phyloP scores from a whole-genome alignment of 2,888 invertebrate genomes.

The Cheilosia scutellata region DNA sequence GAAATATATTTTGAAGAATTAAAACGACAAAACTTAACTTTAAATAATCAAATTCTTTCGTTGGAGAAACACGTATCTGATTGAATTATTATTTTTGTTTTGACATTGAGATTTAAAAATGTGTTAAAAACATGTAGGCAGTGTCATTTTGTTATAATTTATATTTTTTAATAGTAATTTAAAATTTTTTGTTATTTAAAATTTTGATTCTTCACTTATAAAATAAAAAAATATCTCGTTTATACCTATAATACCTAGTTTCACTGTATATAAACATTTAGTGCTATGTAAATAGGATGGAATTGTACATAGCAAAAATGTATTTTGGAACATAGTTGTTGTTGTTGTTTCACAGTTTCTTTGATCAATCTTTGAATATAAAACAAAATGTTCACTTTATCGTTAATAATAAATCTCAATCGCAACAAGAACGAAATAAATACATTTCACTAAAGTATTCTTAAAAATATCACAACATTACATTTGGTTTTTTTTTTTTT shows the following conservation, averaged over 20 bases:
- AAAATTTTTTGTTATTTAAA: constrained; percentile 11
- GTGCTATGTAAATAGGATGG: constrained; percentile 61
- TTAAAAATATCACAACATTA: constrained; percentile 69
- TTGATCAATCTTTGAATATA: constrained; percentile 2
- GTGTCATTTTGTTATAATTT: constrained; percentile 30
- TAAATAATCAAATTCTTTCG: constrained; percentile 26
- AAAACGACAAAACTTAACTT: constrained; percentile 21
- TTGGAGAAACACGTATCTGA: constrained; percentile 29
- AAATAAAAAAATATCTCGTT: not conserved
- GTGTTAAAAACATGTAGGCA: constrained; percentile 44
- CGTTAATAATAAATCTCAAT: not conserved
- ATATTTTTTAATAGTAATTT: constrained; percentile 3
- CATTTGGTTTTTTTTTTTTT: constrained; percentile 42
- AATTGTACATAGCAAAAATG: constrained; percentile 40
- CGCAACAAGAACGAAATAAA: constrained; percentile 49
- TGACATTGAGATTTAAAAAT: constrained; percentile 39
- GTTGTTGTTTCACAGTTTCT: constrained; percentile 44
- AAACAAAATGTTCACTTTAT: not conserved
- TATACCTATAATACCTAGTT: constrained; percentile 13
- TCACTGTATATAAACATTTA: constrained; percentile 31
- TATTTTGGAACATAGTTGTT: constrained; percentile 34
- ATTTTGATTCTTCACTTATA: constrained; percentile 46
- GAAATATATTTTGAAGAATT: constrained; percentile 33
- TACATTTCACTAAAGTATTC: constrained; percentile 38
- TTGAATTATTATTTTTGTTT: constrained; percentile 14